Conservation (phyloP, 2,888 invertebrate genomes). For the Myathropa florea region DNA sequence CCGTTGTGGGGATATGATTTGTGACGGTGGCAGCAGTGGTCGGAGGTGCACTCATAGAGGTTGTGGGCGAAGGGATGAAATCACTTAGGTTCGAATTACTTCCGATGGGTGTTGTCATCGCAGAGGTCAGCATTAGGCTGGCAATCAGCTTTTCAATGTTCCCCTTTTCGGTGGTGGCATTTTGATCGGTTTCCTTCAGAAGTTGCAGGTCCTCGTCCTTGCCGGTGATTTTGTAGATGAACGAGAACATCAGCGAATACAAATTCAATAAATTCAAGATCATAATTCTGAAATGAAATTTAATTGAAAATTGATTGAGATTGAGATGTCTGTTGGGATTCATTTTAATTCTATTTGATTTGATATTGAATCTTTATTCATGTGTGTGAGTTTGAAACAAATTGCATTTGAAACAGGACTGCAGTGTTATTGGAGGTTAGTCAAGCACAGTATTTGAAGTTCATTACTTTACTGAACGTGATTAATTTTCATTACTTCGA, state of each 20-base stretch:
- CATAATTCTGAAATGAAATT: slow-evolving; percentile 89
- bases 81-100: slow-evolving; percentile 50
- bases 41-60: neutral
- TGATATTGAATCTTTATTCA: no score
- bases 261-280: slow-evolving; percentile 95
- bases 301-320: neutral
- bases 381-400: no score
- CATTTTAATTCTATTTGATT: no score
- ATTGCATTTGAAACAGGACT: no score
- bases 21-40: neutral
- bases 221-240: slow-evolving; percentile 92
- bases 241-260: slow-evolving; percentile 95
- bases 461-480: no score
- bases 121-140: slow-evolving; percentile 72
- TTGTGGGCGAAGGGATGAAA: slow-evolving; percentile 16
- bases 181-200: slow-evolving; percentile 83
- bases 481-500: no score
- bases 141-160: slow-evolving; percentile 74
- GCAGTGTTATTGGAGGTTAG: no score
- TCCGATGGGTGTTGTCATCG: slow-evolving; percentile 66
- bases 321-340: no score
- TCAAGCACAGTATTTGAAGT: no score
- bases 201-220: slow-evolving; percentile 83
- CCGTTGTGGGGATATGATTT: neutral
- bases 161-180: slow-evolving; percentile 78